Percentiles rank a stretch among this genome's conserved stretches.
Evolutionary conservation across 2,888 invertebrate species (phyloP).

Genomic region (Muscina levida): DNA sequence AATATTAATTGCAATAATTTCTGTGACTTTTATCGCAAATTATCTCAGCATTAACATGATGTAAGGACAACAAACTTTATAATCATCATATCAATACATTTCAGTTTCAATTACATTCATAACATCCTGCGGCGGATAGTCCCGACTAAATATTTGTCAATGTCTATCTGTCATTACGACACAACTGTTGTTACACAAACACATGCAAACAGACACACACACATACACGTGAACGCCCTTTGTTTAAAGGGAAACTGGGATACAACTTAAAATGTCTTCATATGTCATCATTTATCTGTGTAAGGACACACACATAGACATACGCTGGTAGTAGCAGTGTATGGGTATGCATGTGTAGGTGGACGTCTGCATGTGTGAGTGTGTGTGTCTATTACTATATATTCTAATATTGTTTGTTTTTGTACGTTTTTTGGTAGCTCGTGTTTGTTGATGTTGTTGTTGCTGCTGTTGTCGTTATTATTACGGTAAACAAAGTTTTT

Average conservation of each 20-base stretch:
- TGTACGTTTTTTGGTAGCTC: background rate
- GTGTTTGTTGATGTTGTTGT: no score
- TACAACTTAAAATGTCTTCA: slow-evolving; percentile 41
- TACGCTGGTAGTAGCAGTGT: no score
- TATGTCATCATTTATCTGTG: slow-evolving; percentile 44
- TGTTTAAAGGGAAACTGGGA: background rate
- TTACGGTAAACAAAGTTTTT: slow-evolving; percentile 53
- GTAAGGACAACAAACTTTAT: slow-evolving; percentile 10
- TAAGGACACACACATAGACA: background rate
- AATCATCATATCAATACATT: slow-evolving; percentile 7
- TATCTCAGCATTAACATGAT: no score
- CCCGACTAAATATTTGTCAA: slow-evolving; percentile 21
- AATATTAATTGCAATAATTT: no score
- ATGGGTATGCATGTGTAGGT: background rate
- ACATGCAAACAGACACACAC: background rate
- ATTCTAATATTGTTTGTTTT: slow-evolving; percentile 23
- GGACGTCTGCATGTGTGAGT: background rate
- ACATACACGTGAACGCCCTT: background rate
- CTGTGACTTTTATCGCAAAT: no score
- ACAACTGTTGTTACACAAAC: background rate
- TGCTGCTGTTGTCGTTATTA: slow-evolving; percentile 13
- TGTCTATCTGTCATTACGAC: slow-evolving; percentile 33
- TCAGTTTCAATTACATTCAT: background rate
- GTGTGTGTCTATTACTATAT: background rate
- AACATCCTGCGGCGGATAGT: background rate